Conservation (phyloP, 2,888 invertebrate genomes). For the Terebella lapidaria region DNA sequence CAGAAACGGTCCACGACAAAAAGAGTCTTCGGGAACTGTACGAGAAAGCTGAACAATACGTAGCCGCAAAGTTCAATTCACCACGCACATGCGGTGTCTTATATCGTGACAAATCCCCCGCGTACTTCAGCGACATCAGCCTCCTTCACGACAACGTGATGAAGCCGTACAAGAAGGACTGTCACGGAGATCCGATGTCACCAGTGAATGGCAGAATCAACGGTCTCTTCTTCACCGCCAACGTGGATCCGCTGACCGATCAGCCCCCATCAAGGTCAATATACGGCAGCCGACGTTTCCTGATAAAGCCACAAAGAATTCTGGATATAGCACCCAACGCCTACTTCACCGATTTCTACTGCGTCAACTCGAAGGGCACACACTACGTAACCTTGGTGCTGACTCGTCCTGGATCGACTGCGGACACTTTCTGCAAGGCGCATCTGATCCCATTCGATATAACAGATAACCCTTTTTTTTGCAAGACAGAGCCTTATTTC, state of each 20-base stretch:
- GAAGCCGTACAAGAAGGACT: constrained; percentile 15
- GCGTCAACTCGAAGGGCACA: background rate
- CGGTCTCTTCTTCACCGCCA: constrained; percentile 18
- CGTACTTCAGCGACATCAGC: no score
- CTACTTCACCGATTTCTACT: constrained; percentile 6
- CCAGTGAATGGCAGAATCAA: constrained; percentile 14
- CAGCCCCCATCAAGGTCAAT: background rate
- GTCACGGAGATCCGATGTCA: constrained; percentile 14
- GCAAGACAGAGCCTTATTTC: no score
- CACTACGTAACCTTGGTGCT: constrained; percentile 7
- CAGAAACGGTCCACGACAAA: no score
- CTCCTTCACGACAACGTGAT: constrained; percentile 12
- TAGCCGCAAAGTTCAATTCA: no score
- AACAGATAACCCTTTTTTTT: background rate
- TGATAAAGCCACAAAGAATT: background rate
- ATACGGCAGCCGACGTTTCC: background rate
- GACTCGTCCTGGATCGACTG: constrained; percentile 1
- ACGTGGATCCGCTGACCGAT: constrained; percentile 4
- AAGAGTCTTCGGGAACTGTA: no score
- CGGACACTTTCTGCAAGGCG: constrained; percentile 7
- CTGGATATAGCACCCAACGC: background rate
- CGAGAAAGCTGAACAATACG: no score
- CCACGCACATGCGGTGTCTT: no score
- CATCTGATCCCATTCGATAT: background rate
- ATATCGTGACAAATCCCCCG: no score